Conservation (phyloP, 2,113 vertebrate species). For the Chloropsis cyanopogon region DNA sequence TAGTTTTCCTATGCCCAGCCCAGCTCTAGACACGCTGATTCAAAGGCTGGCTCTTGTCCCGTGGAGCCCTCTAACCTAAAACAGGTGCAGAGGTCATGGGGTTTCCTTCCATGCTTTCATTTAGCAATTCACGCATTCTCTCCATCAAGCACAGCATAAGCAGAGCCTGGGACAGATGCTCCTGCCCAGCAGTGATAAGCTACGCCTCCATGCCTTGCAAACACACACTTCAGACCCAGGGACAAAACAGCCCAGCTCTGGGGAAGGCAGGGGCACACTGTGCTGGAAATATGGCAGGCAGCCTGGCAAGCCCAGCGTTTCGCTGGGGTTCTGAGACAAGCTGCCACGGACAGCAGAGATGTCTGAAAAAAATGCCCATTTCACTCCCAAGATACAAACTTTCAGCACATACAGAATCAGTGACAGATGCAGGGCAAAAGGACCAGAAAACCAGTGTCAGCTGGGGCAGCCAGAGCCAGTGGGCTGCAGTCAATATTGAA, state of each 20-base stretch:
- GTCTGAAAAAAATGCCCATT: rapidly evolving
- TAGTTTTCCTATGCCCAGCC: neutral
- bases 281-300: rapidly evolving
- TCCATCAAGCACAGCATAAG: neutral
- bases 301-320: neutral
- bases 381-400: neutral
- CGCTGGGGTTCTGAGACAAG: neutral
- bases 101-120: neutral
- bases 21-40: neutral
- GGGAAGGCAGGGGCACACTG: neutral
- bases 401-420: neutral
- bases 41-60: neutral
- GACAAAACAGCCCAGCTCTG: neutral
- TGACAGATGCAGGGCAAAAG: neutral
- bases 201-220: neutral
- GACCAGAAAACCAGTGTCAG: neutral
- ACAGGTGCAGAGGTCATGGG: neutral
- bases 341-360: neutral
- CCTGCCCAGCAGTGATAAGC: neutral
- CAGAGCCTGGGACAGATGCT: neutral
- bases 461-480: neutral
- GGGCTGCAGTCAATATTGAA: neutral
- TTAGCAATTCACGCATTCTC: neutral
- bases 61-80: neutral
- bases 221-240: neutral